phyloP scores from a whole-genome alignment of 1,140 invertebrate species.

The Drosophila subpulchrella region DNA sequence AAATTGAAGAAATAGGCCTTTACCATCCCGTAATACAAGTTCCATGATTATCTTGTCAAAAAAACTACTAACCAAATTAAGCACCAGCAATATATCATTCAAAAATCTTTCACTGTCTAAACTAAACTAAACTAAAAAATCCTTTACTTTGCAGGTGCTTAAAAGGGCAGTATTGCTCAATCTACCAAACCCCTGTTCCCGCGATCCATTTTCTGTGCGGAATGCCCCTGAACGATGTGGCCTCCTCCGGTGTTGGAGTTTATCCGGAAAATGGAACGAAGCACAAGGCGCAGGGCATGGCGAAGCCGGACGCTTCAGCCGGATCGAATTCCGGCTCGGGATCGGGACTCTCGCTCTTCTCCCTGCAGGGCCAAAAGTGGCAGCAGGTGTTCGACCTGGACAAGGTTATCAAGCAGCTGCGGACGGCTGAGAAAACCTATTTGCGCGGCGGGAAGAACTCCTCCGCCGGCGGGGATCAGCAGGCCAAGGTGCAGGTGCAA shows the following conservation, averaged over 20 bases:
- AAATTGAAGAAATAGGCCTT: too few relatives aligned
- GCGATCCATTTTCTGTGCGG: slow-evolving; percentile 5
- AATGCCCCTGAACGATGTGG: slow-evolving; percentile 73
- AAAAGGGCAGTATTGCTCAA: slow-evolving; percentile 40
- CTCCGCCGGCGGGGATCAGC: slow-evolving; percentile 13
- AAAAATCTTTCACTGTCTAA: too few relatives aligned
- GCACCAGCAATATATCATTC: too few relatives aligned
- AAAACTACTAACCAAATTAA: too few relatives aligned
- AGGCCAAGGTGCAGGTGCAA: slow-evolving; percentile 65
- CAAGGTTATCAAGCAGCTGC: slow-evolving; percentile 77
- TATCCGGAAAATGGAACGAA: slow-evolving; percentile 60
- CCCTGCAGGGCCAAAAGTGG: slow-evolving; percentile 76
- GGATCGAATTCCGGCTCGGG: slow-evolving; percentile 10
- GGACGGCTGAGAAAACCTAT: slow-evolving; percentile 70
- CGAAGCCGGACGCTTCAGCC: slow-evolving; percentile 22
- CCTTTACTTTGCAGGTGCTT: slow-evolving; percentile 28
- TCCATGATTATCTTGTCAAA: too few relatives aligned
- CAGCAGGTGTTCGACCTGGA: slow-evolving; percentile 75
- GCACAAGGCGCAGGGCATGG: slow-evolving; percentile 38
- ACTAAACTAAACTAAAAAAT: neutral
- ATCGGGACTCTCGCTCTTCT: slow-evolving; percentile 31
- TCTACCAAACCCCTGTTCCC: slow-evolving; percentile 18
- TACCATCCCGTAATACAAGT: too few relatives aligned
- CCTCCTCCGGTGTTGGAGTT: slow-evolving; percentile 33
- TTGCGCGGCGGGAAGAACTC: slow-evolving; percentile 53